Evolutionary conservation across 2,888 invertebrate species (phyloP).

Genomic region (Catocala fraxini): DNA sequence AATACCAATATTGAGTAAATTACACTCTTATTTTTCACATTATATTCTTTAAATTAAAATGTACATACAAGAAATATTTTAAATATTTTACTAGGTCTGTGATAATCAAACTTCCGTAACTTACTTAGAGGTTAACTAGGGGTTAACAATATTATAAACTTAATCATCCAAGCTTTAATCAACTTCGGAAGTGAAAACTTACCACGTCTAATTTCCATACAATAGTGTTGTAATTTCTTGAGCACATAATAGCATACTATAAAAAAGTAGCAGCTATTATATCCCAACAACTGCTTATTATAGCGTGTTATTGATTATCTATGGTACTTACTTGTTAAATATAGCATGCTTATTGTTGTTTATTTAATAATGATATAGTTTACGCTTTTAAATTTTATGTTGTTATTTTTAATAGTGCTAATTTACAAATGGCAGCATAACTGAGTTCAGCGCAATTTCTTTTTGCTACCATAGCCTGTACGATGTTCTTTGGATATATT

Average conservation of each 20-base stretch:
- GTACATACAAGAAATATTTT: too few relatives aligned
- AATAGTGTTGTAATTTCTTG: conserved; percentile 11
- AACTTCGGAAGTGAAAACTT: conserved; percentile 5
- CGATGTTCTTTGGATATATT: too few relatives aligned
- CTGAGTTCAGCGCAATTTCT: too few relatives aligned
- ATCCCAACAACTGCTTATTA: conserved; percentile 32
- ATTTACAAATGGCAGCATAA: too few relatives aligned
- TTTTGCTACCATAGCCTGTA: too few relatives aligned
- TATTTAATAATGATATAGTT: background rate
- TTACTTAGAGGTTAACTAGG: background rate
- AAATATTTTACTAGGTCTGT: too few relatives aligned
- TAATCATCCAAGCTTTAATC: background rate
- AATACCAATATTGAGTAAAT: too few relatives aligned
- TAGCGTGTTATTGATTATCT: conserved; percentile 37
- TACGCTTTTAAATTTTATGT: background rate
- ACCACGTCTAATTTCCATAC: conserved; percentile 9
- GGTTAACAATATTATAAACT: background rate
- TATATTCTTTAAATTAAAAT: too few relatives aligned
- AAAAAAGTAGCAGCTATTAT: conserved; percentile 37
- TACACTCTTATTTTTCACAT: too few relatives aligned
- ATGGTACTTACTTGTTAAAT: conserved; percentile 14
- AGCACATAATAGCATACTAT: conserved; percentile 29
- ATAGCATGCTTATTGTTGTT: background rate
- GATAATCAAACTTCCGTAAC: background rate
- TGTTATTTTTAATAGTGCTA: too few relatives aligned